Evolutionary conservation across 1,140 invertebrate species (phyloP).

Genomic region (Polyergus mexicanus): DNA sequence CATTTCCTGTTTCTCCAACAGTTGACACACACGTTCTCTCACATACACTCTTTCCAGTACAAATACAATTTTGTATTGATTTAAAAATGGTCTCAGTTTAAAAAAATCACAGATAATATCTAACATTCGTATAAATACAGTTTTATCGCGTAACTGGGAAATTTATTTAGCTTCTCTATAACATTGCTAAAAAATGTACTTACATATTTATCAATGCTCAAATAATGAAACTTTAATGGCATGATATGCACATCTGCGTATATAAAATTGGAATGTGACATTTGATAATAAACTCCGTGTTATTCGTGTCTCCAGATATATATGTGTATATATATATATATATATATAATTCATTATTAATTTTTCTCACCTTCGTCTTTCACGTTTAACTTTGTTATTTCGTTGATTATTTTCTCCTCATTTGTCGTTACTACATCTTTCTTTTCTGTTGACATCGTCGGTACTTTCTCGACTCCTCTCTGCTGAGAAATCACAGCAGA

Average conservation of each 20-base stretch:
- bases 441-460: slow-evolving; percentile 20
- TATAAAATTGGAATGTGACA: slow-evolving; percentile 65
- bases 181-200: slow-evolving; percentile 62
- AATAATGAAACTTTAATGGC: slow-evolving; percentile 52
- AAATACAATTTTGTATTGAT: slow-evolving; percentile 55
- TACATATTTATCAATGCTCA: slow-evolving; percentile 51
- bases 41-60: slow-evolving; percentile 10
- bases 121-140: slow-evolving; percentile 75
- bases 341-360: slow-evolving; percentile 54
- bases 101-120: slow-evolving; percentile 76
- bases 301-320: not conserved
- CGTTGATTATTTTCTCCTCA: slow-evolving; percentile 77
- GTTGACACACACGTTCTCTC: slow-evolving; percentile 30
- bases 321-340: not conserved
- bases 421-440: slow-evolving; percentile 66
- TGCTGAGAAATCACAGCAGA: slow-evolving; percentile 30
- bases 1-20: slow-evolving; percentile 1
- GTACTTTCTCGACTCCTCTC: slow-evolving; percentile 33
- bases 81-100: not conserved
- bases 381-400: slow-evolving; percentile 82
- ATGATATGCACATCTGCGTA: slow-evolving; percentile 45
- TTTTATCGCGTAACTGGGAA: slow-evolving; percentile 69
- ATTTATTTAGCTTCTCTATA: slow-evolving; percentile 57
- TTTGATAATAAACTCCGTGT: slow-evolving; percentile 45
- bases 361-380: slow-evolving; percentile 73